Conservation (phyloP, 2,888 invertebrate species). For the Agrotis clavis region DNA sequence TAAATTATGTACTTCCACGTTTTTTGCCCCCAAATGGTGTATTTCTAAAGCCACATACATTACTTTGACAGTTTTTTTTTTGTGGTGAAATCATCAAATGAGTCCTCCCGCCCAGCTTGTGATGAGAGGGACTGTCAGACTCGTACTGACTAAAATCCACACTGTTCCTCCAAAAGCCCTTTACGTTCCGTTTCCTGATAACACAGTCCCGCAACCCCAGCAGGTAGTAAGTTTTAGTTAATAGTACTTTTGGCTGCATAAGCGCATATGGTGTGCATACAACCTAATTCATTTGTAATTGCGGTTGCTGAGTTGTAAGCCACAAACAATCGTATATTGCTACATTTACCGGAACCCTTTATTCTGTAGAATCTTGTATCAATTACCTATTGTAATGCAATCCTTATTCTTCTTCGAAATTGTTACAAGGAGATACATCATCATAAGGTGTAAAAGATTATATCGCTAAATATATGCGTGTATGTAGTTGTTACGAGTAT, state of each 20-base stretch:
- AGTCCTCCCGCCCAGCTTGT: no score
- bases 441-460: conserved; percentile 43
- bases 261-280: conserved; percentile 60
- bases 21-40: neutral
- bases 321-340: conserved; percentile 70
- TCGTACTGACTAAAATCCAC: no score
- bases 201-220: no score
- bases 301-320: conserved; percentile 71
- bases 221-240: neutral
- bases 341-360: conserved; percentile 64
- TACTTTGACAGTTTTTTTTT: no score
- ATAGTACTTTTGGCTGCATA: neutral
- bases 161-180: no score
- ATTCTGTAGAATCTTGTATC: conserved; percentile 75
- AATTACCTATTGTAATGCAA: conserved; percentile 72
- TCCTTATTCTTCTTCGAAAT: conserved; percentile 64
- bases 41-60: neutral
- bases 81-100: no score
- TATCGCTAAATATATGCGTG: conserved; percentile 41
- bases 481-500: conserved; percentile 43
- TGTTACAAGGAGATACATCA: conserved; percentile 59
- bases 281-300: conserved; percentile 67
- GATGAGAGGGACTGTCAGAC: no score
- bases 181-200: no score
- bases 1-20: no score